These are phyloP conservation scores for Torymus aiolomorphi DNA, from an alignment of 2,888 invertebrate genomes.

Conservation along the genomic window DNA sequence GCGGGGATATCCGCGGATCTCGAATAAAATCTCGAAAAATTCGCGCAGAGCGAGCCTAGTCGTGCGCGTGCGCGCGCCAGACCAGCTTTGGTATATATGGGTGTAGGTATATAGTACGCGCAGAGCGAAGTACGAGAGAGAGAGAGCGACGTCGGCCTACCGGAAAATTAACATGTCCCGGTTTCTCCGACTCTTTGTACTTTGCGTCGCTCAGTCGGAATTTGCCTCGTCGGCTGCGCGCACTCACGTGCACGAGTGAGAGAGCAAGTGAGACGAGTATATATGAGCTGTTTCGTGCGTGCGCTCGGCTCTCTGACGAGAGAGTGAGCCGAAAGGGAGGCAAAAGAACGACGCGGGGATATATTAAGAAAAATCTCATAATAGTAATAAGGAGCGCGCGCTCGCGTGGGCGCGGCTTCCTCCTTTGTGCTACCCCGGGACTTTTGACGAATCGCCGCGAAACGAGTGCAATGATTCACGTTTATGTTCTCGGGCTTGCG, in stretches of 20 bases:
- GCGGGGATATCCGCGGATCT: slow-evolving; percentile 22
- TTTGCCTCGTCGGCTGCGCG: background rate
- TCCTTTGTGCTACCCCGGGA: background rate
- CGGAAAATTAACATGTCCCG: slow-evolving; percentile 55
- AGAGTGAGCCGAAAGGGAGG: background rate
- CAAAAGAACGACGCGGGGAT: slow-evolving; percentile 4
- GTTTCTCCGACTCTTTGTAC: slow-evolving; percentile 42
- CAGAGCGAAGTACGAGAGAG: background rate
- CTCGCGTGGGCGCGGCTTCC: too few relatives aligned
- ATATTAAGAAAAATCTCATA: slow-evolving; percentile 25
- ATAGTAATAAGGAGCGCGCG: slow-evolving; percentile 15
- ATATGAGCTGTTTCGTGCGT: background rate
- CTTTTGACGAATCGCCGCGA: slow-evolving; percentile 20
- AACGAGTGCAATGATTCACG: background rate
- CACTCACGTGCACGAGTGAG: background rate
- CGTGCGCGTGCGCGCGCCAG: slow-evolving; percentile 23
- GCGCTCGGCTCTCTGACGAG: background rate
- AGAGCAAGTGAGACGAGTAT: background rate
- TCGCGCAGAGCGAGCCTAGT: slow-evolving; percentile 28
- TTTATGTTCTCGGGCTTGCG: background rate
- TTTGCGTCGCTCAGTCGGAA: slow-evolving; percentile 33
- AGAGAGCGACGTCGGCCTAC: slow-evolving; percentile 44
- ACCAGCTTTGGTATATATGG: background rate
- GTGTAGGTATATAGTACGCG: background rate
- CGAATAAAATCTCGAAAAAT: slow-evolving; percentile 49